These are phyloP conservation scores for Ophonus ardosiacus DNA, from an alignment of 2,888 invertebrate species.

Conservation along the genomic window DNA sequence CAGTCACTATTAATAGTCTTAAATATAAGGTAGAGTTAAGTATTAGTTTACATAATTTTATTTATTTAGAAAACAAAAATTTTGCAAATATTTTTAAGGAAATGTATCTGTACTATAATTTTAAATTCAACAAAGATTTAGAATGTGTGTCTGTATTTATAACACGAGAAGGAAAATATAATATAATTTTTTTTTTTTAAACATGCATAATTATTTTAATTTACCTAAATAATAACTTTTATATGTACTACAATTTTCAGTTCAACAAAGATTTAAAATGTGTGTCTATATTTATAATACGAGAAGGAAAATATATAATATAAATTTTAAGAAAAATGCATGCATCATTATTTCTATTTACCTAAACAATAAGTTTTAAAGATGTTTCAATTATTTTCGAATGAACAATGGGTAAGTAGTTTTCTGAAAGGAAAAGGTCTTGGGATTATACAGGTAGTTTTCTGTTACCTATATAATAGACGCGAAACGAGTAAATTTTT, in stretches of 20 bases:
- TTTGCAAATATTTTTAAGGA: not conserved
- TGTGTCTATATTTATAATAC: not conserved
- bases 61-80: not conserved
- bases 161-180: no score
- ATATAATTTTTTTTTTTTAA: no score
- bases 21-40: not conserved
- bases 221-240: no score
- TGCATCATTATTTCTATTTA: constrained; percentile 11
- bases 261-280: no score
- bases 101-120: constrained; percentile 3
- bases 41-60: not conserved
- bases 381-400: not conserved
- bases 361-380: not conserved
- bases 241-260: no score
- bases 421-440: not conserved
- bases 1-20: not conserved
- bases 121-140: no score
- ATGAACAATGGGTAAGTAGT: not conserved
- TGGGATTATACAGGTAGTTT: not conserved
- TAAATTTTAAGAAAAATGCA: not conserved
- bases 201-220: no score
- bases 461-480: not conserved
- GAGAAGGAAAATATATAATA: no score
- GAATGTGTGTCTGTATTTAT: no score
- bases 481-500: not conserved